Evolutionary conservation across 2,113 vertebrate species (phyloP), one percentile per base, ranked within the genome.

Genomic region (Ursus arctos): DNA sequence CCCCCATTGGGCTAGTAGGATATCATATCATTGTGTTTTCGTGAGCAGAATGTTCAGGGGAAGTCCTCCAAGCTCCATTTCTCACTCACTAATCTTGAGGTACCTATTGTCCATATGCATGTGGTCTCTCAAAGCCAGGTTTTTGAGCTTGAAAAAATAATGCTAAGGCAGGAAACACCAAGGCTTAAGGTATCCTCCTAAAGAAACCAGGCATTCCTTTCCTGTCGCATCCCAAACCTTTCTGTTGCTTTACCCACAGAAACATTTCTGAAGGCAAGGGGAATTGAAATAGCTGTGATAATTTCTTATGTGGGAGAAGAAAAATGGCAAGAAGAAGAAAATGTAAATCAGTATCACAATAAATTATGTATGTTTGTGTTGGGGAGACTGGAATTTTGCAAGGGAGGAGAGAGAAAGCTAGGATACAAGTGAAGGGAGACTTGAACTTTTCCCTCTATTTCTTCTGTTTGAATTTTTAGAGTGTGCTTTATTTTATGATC

Each of bases 381-480:
- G 16, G 9, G 7, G 67, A n/a, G 33, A 61, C 7, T 47, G 40
- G 76, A 91, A 74, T 80, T 72, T 65, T 94, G 31, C 22, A 88
- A 21, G 36, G 80, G 7, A 81, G 12, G 24, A 40, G 47, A 55
- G 31, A 57, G 0, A 71, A 47, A 14, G 21, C 51, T 43, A 26
- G 24, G 8, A 53, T 81, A 1, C 51, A 13, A 67, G 55, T 31
- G 21, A 65, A 53, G 2, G 11, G 24, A 43, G 55, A 72, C 49
- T 36, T 55, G 87, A 6, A 96, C 21, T 81, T 77, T 92, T 92
- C 51, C n/a, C 26, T 53, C 2, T 63, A 43, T 16, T 51, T 81
- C 22, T 95, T 40, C n/a, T 85, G 65, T 67, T 76, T 91, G 49
- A n/a, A 71, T 77, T 93, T 89, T 89, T 80, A 85, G 76, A 77